Conservation (phyloP, 2,113 vertebrate species). For the Lota lota region DNA sequence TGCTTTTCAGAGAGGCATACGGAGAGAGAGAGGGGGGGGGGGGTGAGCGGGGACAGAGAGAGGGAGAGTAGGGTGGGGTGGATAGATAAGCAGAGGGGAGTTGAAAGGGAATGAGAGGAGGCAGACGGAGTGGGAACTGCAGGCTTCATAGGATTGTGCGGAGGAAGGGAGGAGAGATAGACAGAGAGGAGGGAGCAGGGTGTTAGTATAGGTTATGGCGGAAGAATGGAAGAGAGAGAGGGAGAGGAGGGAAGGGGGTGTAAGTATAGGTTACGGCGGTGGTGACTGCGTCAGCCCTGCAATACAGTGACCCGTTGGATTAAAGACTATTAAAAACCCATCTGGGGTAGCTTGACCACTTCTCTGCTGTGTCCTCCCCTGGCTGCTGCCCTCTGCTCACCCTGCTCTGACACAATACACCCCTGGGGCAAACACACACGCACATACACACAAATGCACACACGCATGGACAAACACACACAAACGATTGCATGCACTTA, state of each 20-base stretch:
- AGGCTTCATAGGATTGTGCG: slow-evolving; percentile 33
- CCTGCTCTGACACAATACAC: slow-evolving; percentile 43
- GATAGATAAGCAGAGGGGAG: slow-evolving; percentile 55
- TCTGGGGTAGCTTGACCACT: slow-evolving; percentile 72
- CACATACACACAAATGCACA: slow-evolving; percentile 22
- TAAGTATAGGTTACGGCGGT: slow-evolving; percentile 1
- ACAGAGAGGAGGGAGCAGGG: background rate
- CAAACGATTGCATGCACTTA: background rate
- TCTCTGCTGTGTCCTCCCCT: slow-evolving; percentile 60
- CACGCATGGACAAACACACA: slow-evolving; percentile 3
- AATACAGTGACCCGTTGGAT: slow-evolving; percentile 67
- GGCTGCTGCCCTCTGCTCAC: slow-evolving; percentile 58
- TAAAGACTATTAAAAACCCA: slow-evolving; percentile 71
- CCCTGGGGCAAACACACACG: slow-evolving; percentile 39
- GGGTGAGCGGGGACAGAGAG: background rate
- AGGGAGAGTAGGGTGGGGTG: background rate
- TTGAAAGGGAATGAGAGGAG: slow-evolving; percentile 53
- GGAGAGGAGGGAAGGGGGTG: background rate
- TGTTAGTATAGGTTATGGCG: background rate
- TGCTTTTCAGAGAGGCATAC: slow-evolving; percentile 63
- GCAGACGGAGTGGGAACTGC: slow-evolving; percentile 50
- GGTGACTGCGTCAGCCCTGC: slow-evolving; percentile 9
- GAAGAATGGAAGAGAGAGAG: slow-evolving; percentile 6
- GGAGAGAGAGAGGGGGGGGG: slow-evolving; percentile 41
- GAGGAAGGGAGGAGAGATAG: slow-evolving; percentile 14